Evolutionary conservation across 2,888 invertebrate species (phyloP).

Genomic region (Anthrax anthrax): DNA sequence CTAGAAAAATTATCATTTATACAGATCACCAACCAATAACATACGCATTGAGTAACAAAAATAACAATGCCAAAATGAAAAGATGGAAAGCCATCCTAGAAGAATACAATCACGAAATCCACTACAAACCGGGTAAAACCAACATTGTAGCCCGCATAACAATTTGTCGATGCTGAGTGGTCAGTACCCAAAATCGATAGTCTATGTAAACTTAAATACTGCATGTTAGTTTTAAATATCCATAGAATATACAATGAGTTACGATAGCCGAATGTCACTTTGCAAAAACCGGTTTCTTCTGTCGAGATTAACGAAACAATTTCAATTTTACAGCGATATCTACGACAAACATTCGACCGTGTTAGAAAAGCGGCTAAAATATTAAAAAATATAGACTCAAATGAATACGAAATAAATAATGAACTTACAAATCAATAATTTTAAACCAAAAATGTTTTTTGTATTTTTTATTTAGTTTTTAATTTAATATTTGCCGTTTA

Average conservation of each 20-base stretch:
- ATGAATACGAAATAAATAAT: no score
- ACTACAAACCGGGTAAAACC: slow-evolving; percentile 4
- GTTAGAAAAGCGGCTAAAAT: background rate
- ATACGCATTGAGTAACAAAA: slow-evolving; percentile 1
- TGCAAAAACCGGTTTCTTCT: background rate
- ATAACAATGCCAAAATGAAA: background rate
- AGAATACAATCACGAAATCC: background rate
- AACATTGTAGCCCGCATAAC: slow-evolving; percentile 4
- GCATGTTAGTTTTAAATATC: background rate
- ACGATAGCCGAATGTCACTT: background rate
- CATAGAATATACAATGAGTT: background rate
- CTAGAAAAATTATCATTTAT: background rate
- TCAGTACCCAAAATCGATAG: background rate
- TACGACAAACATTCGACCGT: background rate
- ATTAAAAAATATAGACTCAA: no score
- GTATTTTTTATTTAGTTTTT: no score
- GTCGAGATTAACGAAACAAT: background rate
- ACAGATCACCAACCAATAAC: background rate
- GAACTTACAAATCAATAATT: no score
- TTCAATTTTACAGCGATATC: background rate
- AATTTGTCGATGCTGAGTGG: background rate
- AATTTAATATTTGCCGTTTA: no score
- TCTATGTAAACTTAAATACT: background rate
- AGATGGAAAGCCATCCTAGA: background rate
- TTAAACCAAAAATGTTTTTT: no score